Evolutionary conservation across 2,888 invertebrate species (phyloP), one percentile per base, ranked within the genome.

Genomic region (Metellina segmentata): DNA sequence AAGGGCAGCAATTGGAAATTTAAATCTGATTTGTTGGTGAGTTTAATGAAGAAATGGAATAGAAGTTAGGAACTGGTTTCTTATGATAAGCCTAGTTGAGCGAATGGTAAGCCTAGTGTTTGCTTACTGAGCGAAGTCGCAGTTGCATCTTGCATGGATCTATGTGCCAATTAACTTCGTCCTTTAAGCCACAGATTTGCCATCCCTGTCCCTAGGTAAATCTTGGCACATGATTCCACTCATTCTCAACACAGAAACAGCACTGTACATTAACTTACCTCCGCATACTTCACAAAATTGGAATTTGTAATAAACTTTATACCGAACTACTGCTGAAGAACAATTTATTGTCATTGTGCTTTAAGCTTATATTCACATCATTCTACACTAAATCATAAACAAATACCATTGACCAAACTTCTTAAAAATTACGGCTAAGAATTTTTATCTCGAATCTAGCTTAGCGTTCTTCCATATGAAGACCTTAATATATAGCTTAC

Each of bases 371-470:
- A 61, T 61, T 61, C 61, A 61, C 16, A 16, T 61, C 61, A 61
- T 61, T 61, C 61, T 61, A 61, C 61, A 61, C 9, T 61, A 61
- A 61, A 61, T 61, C 61, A 61, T 61, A 16, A 61, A 11, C 16
- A 16, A 61, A 61, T 9, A 61, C 61, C 75, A 79, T 61, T 61
- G 79, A 69, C 69, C 81, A 70, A 69, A 81, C 70, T 48, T 71
- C 81, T 70, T 70, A 49, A 85, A 85, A 85, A 51, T 72, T 61
- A 11, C 34, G 48, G 61, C 74, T 53, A 61, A 75, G 34, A 61
- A 75, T 75, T 85, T 85, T 85, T 75, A 85, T 53, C 61, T 61
- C 9, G 13, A 9, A 61, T 61, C 11, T 61, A 61, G 61, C 61
- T 61, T 61, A 16, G 61, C 11, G 9, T 61, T 61, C 61, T 61